Percentiles rank a stretch among this genome's conserved stretches.
Conservation (phyloP, 2,888 invertebrate species). For the Phragmatobia fuliginosa region DNA sequence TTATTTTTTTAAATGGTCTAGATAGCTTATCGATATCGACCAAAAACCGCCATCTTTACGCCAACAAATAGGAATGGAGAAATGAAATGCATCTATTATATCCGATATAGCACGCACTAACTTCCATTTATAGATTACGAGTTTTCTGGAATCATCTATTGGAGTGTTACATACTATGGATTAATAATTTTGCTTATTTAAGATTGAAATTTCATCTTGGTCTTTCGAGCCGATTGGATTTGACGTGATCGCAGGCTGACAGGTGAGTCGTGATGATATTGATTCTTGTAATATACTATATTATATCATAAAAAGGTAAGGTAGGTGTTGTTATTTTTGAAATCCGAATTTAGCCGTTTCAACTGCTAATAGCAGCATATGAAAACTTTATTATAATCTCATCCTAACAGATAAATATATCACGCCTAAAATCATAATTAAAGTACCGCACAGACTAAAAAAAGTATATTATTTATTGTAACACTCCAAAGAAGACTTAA, state of each 20-base stretch:
- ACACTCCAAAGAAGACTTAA: constrained; percentile 28
- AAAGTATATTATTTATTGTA: constrained; percentile 16
- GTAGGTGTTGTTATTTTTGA: background rate
- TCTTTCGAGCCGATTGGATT: too few species aligned
- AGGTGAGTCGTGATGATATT: background rate
- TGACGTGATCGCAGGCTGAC: background rate
- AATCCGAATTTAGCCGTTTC: background rate
- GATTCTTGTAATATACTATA: background rate
- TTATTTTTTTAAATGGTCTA: background rate
- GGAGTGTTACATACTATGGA: constrained; percentile 12
- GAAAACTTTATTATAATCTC: too few species aligned
- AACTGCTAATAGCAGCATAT: too few species aligned
- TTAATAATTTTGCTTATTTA: too few species aligned
- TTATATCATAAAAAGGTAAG: background rate
- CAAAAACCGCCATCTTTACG: constrained; percentile 26
- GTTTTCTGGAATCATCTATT: constrained; percentile 1
- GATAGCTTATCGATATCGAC: constrained; percentile 9
- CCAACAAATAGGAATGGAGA: constrained; percentile 49
- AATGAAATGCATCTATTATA: constrained; percentile 44
- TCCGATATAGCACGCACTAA: constrained; percentile 21
- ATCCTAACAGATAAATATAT: too few species aligned
- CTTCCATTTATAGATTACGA: background rate
- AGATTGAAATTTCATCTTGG: too few species aligned
- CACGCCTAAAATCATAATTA: too few species aligned
- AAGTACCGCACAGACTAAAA: too few species aligned